These are phyloP conservation scores for Saimiri boliviensis DNA, from an alignment of 2,113 vertebrate genomes.

Conservation along the genomic window DNA sequence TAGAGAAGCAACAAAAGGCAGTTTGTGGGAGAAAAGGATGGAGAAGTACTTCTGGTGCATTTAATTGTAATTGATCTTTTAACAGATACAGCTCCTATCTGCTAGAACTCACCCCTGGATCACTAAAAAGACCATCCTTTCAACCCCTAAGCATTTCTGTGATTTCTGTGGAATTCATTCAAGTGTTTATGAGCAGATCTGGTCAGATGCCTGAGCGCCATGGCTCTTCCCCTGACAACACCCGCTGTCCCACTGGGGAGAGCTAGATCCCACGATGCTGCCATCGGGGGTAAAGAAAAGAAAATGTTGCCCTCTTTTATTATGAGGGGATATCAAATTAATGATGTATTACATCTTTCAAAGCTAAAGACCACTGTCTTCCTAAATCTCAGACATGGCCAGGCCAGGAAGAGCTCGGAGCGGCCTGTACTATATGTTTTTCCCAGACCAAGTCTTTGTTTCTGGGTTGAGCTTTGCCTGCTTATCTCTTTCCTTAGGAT, in stretches of 20 bases:
- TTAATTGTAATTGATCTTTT: not conserved
- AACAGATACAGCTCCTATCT: not conserved
- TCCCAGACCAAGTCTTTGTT: not conserved
- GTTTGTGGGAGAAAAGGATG: not conserved
- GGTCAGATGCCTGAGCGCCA: not conserved
- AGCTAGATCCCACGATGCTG: not conserved
- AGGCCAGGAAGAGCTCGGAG: not conserved
- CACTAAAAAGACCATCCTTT: not conserved
- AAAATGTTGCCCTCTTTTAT: not conserved
- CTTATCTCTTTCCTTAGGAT: not conserved
- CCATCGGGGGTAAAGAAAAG: not conserved
- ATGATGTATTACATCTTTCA: not conserved
- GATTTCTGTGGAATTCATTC: not conserved
- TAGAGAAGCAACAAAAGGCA: not conserved
- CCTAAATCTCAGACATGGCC: not conserved
- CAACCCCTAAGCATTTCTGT: not conserved
- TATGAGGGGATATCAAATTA: not conserved
- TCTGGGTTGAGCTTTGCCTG: not conserved
- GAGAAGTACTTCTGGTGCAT: not conserved
- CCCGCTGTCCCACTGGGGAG: not conserved
- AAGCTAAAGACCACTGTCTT: not conserved
- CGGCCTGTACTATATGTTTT: not conserved
- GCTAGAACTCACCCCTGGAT: not conserved
- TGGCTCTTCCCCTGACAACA: not conserved
- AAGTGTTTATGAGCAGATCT: not conserved